Evolutionary conservation across 2,113 vertebrate species (phyloP), one percentile per base, ranked within the genome.

Genomic region (Calcarius ornatus): DNA sequence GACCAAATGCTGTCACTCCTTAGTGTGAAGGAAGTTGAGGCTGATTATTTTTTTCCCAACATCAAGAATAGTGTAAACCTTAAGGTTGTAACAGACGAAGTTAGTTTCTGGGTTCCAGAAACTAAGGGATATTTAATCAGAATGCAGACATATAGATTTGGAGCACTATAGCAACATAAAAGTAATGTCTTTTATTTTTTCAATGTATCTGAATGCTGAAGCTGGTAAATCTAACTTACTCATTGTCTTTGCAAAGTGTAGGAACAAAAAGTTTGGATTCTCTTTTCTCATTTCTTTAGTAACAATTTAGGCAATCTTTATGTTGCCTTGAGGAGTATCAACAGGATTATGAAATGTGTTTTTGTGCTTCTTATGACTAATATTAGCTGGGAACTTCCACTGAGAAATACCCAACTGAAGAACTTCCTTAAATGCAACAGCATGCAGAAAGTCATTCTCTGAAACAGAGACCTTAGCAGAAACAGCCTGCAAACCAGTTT

Each of bases 331-430:
- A 95, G 81, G 43, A 89, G 40, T 72, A 77, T 94, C 81, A 92
- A 40, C 54, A 92, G 66, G 28, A 86, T 96, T 91, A 97, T 59
- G 78, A 92, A 96, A 77, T 76, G 65, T 11, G 2, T 37, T 83
- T 88, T 82, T 84, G 78, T 77, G 70, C 27, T 66, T 88, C 81
- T 95, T 96, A 86, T 97, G 95, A 91, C 91, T 95, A 96, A 90
- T 90, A 95, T 90, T 95, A 97, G 88, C 81, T 97, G 98, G 98
- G 98, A 98, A 98, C 94, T 98, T 98, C 98, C 98, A 98, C 97
- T 86, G 97, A 97, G 96, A 98, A 98, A 97, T 98, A 98, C 97
- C 97, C 97, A 60, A 43, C 68, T 95, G 91, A 91, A 96, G 90
- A 96, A 98, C 98, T 98, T 98, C 98, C 98, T 98, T 97, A 96